Base-by-base conservation (phyloP, 1,140 invertebrate genomes). In the Epicauta chinensis region DNA sequence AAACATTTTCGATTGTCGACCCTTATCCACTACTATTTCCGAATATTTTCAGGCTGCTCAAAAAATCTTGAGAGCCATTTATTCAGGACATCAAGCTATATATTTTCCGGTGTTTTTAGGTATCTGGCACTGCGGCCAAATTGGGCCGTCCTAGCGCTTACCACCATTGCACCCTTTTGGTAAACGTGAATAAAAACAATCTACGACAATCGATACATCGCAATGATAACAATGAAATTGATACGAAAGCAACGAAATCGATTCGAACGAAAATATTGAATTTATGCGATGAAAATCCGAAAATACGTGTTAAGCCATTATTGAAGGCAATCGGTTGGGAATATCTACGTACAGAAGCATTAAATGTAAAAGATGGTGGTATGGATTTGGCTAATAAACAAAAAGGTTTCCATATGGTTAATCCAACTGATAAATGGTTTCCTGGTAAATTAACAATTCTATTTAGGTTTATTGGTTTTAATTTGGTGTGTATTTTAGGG, bases 61-160 rank as follows among this genome's bases (percentile, higher is more conserved):
- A n/a, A n/a, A n/a, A n/a, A n/a, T n/a, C n/a, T n/a, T n/a, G n/a
- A n/a, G n/a, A n/a, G n/a, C n/a, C n/a, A n/a, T n/a, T n/a, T n/a
- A n/a, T n/a, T n/a, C n/a, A n/a, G n/a, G n/a, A n/a, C n/a, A n/a
- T n/a, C n/a, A n/a, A n/a, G n/a, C n/a, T n/a, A n/a, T n/a, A n/a
- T n/a, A n/a, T n/a, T n/a, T n/a, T n/a, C n/a, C n/a, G n/a, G n/a
- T n/a, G n/a, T n/a, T n/a, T 14, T 32, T 38, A 90, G 86, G 77
- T 96, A 57, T 97, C 93, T 63, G 93, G 92, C 56, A 93, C 91
- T 43, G 93, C 93, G 39, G 85, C 93, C 10, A 96, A 93, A 73
- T 72, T 97, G 38, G 89, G 89, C 36, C 75, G 81, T 41, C 77
- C 83, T 1, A 88, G 86, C 69, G 86, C 89, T 16, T 98, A 97